These are phyloP conservation scores for Crypturellus undulatus DNA, from an alignment of 2,113 vertebrate genomes.

Conservation along the genomic window DNA sequence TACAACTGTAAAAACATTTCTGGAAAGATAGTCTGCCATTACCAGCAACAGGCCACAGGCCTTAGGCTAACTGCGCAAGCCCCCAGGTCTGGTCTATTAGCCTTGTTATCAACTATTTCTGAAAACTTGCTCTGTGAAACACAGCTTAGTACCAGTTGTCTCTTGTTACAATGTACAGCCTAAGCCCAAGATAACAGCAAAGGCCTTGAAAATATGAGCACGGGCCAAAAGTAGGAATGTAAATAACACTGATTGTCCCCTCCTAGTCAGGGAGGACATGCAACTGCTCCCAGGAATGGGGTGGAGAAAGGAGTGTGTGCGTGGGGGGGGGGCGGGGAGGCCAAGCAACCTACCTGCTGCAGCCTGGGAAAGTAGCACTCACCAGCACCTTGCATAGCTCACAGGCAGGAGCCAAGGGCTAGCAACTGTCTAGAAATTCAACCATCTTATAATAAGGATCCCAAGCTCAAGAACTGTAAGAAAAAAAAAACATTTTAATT, in stretches of 20 bases:
- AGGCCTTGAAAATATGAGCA: not conserved
- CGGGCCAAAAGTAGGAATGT: not conserved
- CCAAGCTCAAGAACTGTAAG: accelerated
- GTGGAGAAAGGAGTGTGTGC: too few relatives aligned
- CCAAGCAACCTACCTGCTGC: not conserved
- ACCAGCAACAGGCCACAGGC: not conserved
- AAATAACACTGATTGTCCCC: not conserved
- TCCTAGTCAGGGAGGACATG: not conserved
- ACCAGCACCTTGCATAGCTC: not conserved
- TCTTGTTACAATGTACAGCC: not conserved
- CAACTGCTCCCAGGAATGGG: not conserved
- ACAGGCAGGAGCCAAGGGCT: not conserved
- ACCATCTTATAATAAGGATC: not conserved
- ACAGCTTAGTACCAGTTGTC: not conserved
- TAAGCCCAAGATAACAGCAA: not conserved
- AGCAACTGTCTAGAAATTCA: not conserved
- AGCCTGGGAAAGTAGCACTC: not conserved
- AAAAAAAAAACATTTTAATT: not conserved
- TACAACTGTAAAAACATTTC: not conserved
- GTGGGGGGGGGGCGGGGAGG: too few relatives aligned
- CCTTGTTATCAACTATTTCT: not conserved
- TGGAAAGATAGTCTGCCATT: not conserved
- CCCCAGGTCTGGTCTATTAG: not conserved
- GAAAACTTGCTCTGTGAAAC: not conserved
- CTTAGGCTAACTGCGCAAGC: not conserved